Conservation (phyloP, 2,888 invertebrate species). For the Epinotia brunnichana region DNA sequence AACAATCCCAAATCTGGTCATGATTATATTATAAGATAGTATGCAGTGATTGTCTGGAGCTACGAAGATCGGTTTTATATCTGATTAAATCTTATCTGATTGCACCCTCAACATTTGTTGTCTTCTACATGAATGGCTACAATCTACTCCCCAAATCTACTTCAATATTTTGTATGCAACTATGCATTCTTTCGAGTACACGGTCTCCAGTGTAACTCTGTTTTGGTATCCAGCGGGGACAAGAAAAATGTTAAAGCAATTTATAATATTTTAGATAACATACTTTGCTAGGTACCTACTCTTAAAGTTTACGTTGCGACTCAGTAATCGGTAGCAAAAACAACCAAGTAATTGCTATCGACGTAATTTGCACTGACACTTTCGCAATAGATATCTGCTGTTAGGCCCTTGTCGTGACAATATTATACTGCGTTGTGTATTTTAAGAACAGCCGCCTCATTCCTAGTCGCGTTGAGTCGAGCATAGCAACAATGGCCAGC, state of each 20-base stretch:
- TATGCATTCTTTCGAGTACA: neutral
- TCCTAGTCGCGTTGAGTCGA: constrained; percentile 26
- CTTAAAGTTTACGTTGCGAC: neutral
- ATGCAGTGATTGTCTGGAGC: constrained; percentile 13
- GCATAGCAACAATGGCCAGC: constrained; percentile 30
- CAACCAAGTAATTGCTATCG: neutral
- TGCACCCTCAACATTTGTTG: neutral
- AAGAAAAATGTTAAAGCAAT: neutral
- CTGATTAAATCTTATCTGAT: neutral
- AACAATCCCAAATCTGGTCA: constrained; percentile 17
- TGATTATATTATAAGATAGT: constrained; percentile 11
- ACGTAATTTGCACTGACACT: neutral
- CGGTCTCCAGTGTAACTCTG: neutral
- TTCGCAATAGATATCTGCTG: neutral
- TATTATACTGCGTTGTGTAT: constrained; percentile 10
- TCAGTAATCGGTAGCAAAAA: neutral
- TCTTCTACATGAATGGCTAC: neutral
- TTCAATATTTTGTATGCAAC: neutral
- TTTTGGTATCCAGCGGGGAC: neutral
- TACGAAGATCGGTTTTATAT: constrained; percentile 4
- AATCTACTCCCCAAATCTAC: neutral
- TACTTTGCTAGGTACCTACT: neutral
- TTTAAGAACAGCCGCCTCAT: constrained; percentile 31
- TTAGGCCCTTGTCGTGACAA: constrained; percentile 11
- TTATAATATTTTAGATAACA: neutral